Evolutionary conservation across 2,797 vertebrate genomes (phyloP), one percentile per base, ranked within the genome.

Genomic region (Lophotriccus pileatus): DNA sequence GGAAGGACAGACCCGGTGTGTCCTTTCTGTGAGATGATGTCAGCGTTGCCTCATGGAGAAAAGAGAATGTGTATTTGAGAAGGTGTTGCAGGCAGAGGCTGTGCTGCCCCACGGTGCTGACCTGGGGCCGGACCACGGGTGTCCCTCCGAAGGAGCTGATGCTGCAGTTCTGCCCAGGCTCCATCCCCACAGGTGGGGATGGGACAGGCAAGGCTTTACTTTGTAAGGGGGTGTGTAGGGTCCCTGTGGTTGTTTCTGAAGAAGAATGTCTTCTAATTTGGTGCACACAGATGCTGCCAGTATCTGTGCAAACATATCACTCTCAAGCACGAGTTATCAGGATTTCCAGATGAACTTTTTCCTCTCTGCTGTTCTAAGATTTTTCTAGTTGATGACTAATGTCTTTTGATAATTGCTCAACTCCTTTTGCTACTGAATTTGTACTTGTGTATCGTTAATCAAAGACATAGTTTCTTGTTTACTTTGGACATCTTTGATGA

Each of bases 151-250:
- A 21, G 79, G 56, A 36, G 62, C 27, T 10, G 53, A 6, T 12
- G 62, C 46, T 73, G 60, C 27, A 2, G 36, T 34, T 46, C 63
- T 52, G 67, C 55, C 16, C 1, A 0, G 25, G 28, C 47, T 68
- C 85, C 1, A 6, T 75, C 28, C 49, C 17, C 7, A 0, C 0
- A 0, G 0, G 2, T 21, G 6, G 41, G 27, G 73, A 12, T 39
- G 19, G 56, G 25, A 52, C 25, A 22, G 27, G 32, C 82, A 14
- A 18, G 46, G 21, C 43, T 74, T 63, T 16, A 2, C 28, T 39
- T 43, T 1, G 0, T 4, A 1, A 7, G 5, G 15, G 19, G 17
- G 14, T 11, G 2, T 62, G 27, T 17, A 32, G 49, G 28, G 46
- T 78, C 52, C 37, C 74, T 10, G 14, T 0, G 6, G 7, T 43